Base-by-base conservation (phyloP, 2,113 vertebrate genomes). In the Grammomys dolichurus region DNA sequence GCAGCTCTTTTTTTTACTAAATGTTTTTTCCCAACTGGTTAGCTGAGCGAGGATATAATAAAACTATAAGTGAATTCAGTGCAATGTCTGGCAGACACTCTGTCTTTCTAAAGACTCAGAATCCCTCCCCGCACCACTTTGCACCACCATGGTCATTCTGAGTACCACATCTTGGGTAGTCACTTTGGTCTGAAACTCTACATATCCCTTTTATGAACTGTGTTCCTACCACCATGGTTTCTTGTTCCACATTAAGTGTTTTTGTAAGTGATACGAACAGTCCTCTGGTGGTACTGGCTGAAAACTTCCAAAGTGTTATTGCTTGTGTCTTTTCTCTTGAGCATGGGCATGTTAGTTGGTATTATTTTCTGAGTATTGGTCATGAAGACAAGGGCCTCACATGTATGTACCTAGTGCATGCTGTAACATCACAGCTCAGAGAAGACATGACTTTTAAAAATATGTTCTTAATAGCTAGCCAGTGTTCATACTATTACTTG, bases 1-100 rank as follows among this genome's bases (percentile, higher is more conserved):
- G 89, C 78, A 43, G 13, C 51, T 84, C 73, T 11, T 90, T 56
- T 70, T 92, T 60, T 40, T 26, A 56, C 46, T 1, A 46, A 81
- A 82, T 26, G 0, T 33, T 76, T 93, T 96, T 60, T 6, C 26
- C 19, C 56, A 95, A 81, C 65, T 80, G 87, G 91, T 93, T 87
- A 93, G 33, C 40, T 78, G 28, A 19, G 4, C 2, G 24, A 89
- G 54, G 84, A 87, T 80, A 36, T 58, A 73, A 70, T 65, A 17
- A 33, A 58, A 26, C 31, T 56, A 16, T 87, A 87, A 91, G 72
- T 82, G 93, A 84, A 8, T 78, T 89, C 73, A 92, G 81, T 75
- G 48, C 77, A 76, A 20, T 26, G 69, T 91, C 76, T 93, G 63
- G 20, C 28, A 85, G 84, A 84, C 40, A 54, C 1, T n/a, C 26